Percentiles rank a stretch among this genome's conserved stretches.
Evolutionary conservation across 2,888 invertebrate genomes (phyloP).

Genomic region (Latrodectus elegans): DNA sequence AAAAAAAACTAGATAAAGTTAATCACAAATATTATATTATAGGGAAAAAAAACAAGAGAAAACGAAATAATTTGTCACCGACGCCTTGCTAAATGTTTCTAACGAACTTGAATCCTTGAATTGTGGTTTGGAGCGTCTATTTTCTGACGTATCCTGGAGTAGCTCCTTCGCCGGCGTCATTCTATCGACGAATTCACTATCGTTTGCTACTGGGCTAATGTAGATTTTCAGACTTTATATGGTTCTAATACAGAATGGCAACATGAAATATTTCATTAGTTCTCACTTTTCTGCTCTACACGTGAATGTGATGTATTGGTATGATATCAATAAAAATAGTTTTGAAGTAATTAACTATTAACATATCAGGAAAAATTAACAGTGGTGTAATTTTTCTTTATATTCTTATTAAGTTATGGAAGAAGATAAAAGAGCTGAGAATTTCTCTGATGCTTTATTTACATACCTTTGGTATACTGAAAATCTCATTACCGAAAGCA

Average conservation of each 20-base stretch:
- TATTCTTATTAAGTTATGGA: neutral
- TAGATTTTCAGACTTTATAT: neutral
- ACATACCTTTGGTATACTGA: conserved; percentile 42
- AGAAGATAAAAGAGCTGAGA: conserved; percentile 25
- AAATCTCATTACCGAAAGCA: conserved; percentile 24
- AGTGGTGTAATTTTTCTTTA: neutral
- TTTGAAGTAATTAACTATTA: neutral
- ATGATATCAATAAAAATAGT: neutral
- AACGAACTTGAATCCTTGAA: too few species aligned
- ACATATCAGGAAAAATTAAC: neutral
- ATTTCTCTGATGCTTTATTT: conserved; percentile 40
- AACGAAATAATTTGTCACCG: too few species aligned
- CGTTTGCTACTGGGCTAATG: too few species aligned
- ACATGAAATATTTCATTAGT: neutral
- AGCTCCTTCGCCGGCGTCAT: too few species aligned
- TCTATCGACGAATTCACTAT: too few species aligned
- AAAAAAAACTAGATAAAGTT: too few species aligned
- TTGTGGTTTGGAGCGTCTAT: too few species aligned
- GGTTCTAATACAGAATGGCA: neutral
- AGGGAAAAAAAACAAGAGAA: too few species aligned
- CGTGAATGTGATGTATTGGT: neutral
- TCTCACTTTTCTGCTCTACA: neutral
- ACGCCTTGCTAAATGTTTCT: too few species aligned
- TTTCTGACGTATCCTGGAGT: too few species aligned
- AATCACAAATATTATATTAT: too few species aligned